Percentiles rank a stretch among this genome's conserved stretches.
Evolutionary conservation across 2,888 invertebrate species (phyloP).

Genomic region (Trichogramma evanescens): DNA sequence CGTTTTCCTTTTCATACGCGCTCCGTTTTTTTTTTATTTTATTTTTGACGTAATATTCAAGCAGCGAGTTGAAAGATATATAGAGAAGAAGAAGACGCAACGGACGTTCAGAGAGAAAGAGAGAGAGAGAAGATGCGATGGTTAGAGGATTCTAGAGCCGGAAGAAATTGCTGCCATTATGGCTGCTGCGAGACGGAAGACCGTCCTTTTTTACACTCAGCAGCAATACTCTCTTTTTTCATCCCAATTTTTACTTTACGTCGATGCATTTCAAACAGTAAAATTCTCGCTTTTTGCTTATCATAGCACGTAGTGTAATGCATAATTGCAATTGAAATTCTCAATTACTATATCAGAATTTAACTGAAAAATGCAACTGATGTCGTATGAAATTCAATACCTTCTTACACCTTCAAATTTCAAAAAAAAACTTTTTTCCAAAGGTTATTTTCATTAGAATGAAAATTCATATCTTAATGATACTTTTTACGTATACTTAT

Average conservation of each 20-base stretch:
- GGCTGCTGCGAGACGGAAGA: conserved; percentile 1
- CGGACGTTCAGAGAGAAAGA: conserved; percentile 2
- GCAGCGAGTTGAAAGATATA: background rate
- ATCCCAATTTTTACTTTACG: conserved; percentile 7
- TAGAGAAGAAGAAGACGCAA: background rate
- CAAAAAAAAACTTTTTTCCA: too few species aligned
- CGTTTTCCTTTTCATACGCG: background rate
- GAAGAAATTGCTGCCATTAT: conserved; percentile 5
- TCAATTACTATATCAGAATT: too few species aligned
- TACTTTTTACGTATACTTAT: too few species aligned
- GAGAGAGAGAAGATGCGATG: background rate
- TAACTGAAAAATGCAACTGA: too few species aligned
- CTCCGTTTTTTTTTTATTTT: background rate
- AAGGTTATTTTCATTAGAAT: too few species aligned
- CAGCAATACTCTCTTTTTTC: background rate
- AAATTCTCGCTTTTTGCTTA: too few species aligned
- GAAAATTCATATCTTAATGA: too few species aligned
- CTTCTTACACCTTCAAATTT: too few species aligned
- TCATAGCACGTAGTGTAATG: too few species aligned
- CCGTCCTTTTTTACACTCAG: background rate
- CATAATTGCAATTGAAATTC: too few species aligned
- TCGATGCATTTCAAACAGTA: too few species aligned
- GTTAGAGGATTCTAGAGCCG: conserved; percentile 1
- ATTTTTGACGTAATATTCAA: conserved; percentile 10
- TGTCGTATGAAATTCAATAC: too few species aligned